A percentile compares a stretch with the other conserved stretches of the same genome.
These are phyloP conservation scores for Ursus arctos DNA, from an alignment of 2,113 vertebrate species.

Conservation along the genomic window DNA sequence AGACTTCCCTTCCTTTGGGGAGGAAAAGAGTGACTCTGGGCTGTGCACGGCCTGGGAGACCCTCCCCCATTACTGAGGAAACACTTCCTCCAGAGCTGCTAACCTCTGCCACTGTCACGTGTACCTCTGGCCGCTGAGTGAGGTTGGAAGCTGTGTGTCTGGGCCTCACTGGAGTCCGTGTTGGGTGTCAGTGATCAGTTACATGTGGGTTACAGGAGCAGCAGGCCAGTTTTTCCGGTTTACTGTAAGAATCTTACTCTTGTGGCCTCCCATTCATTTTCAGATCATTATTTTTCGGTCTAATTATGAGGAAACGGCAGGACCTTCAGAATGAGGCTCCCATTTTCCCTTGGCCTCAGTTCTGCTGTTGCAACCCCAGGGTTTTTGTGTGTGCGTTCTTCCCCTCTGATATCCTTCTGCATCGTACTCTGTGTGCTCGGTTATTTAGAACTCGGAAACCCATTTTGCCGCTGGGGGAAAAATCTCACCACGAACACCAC, in stretches of 20 bases:
- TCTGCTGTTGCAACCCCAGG: neutral
- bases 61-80: fast-evolving
- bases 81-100: neutral
- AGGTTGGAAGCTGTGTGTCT: neutral
- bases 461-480: neutral
- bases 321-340: neutral
- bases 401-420: neutral
- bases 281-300: neutral
- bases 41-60: neutral
- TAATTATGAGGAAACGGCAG: neutral
- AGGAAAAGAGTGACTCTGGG: neutral
- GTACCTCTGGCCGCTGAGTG: neutral
- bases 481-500: fast-evolving
- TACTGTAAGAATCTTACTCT: neutral
- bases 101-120: fast-evolving
- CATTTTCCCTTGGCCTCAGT: neutral
- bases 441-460: neutral
- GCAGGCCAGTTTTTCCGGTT: neutral
- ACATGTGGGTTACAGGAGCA: neutral
- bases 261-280: neutral
- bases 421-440: neutral
- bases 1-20: neutral
- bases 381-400: neutral
- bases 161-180: neutral
- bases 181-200: neutral